A percentile compares a stretch with the other conserved stretches of the same genome.
Conservation (phyloP, 2,888 invertebrate species). For the Teinopalpus imperialis region DNA sequence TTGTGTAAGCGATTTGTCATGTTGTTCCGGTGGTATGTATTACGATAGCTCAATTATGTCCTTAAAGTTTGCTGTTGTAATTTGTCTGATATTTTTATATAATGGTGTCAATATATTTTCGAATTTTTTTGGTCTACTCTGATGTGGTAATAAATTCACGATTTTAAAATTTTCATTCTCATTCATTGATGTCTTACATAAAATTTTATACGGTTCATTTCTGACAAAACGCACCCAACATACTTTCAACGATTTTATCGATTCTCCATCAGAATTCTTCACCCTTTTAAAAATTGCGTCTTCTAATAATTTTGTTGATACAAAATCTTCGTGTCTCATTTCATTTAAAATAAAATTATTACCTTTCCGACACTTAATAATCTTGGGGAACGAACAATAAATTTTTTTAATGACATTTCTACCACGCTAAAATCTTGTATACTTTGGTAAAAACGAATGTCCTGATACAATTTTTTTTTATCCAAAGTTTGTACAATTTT, state of each 20-base stretch:
- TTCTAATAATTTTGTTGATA: constrained; percentile 6
- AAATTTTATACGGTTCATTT: constrained; percentile 11
- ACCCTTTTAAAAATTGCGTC: constrained; percentile 12
- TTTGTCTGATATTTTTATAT: constrained; percentile 8
- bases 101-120: constrained; percentile 9
- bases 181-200: too few relatives aligned
- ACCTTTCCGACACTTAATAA: constrained; percentile 10
- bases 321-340: constrained; percentile 4
- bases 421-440: constrained; percentile 4
- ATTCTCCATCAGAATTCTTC: constrained; percentile 9
- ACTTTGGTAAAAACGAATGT: constrained; percentile 1
- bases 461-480: too few relatives aligned
- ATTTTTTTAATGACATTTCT: constrained; percentile 12
- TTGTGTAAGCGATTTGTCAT: constrained; percentile 9
- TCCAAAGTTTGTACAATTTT: too few relatives aligned
- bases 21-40: constrained; percentile 11
- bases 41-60: constrained; percentile 6
- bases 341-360: too few relatives aligned
- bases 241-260: constrained; percentile 5
- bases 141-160: too few relatives aligned
- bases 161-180: too few relatives aligned
- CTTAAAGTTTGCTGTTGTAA: constrained; percentile 2
- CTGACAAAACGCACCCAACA: constrained; percentile 12
- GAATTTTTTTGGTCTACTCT: too few relatives aligned
- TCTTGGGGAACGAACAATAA: constrained; percentile 9